These are phyloP conservation scores for Xenentodon cancila DNA, from an alignment of 2,797 vertebrate species.

Conservation along the genomic window DNA sequence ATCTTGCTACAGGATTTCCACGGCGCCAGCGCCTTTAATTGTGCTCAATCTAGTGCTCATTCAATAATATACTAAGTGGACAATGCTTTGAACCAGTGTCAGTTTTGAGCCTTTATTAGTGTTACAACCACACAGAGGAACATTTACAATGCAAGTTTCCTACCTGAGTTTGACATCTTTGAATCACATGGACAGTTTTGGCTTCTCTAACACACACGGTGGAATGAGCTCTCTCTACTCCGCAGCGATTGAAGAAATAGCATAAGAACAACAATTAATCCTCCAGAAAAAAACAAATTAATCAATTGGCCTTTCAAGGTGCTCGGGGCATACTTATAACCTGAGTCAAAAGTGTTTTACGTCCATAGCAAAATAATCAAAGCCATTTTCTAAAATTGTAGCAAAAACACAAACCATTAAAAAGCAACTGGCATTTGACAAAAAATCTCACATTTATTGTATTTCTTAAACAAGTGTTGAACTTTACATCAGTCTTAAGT, in stretches of 20 bases:
- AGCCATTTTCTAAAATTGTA: slow-evolving; percentile 57
- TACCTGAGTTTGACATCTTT: slow-evolving; percentile 83
- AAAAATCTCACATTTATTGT: slow-evolving; percentile 99
- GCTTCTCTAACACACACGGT: slow-evolving; percentile 77
- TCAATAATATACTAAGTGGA: slow-evolving; percentile 79
- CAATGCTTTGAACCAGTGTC: slow-evolving; percentile 76
- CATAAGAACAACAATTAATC: slow-evolving; percentile 30
- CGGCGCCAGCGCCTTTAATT: slow-evolving; percentile 43
- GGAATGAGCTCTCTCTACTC: slow-evolving; percentile 68
- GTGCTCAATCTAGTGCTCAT: slow-evolving; percentile 44
- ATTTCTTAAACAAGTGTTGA: slow-evolving; percentile 99
- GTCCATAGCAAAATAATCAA: slow-evolving; percentile 71
- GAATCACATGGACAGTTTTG: slow-evolving; percentile 80
- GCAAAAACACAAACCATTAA: slow-evolving; percentile 77
- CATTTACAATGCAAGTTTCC: slow-evolving; percentile 83
- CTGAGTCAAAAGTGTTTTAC: slow-evolving; percentile 76
- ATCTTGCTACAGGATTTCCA: slow-evolving; percentile 39
- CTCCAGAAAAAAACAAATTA: slow-evolving; percentile 37
- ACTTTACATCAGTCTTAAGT: slow-evolving; percentile 99
- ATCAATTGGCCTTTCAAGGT: slow-evolving; percentile 63
- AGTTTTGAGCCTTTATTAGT: slow-evolving; percentile 79
- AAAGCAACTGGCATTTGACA: slow-evolving; percentile 84
- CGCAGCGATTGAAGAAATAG: slow-evolving; percentile 62
- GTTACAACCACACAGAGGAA: slow-evolving; percentile 81
- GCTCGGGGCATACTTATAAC: slow-evolving; percentile 73